Base-by-base conservation (phyloP, 2,888 invertebrate genomes). In the Capitulum mitella region DNA sequence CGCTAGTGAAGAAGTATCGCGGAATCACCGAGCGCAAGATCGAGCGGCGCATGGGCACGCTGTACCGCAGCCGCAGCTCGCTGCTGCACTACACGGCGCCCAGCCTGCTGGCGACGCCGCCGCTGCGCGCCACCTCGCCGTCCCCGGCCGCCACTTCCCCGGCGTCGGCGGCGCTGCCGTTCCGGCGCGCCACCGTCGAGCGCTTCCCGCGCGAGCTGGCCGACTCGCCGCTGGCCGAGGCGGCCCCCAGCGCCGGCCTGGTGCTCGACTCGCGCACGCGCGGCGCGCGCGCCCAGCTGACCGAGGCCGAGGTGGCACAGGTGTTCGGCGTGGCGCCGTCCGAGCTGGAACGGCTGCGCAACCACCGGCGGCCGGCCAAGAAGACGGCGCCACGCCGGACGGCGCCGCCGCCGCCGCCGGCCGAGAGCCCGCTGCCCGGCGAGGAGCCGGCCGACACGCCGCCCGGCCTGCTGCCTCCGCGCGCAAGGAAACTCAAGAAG, bases 181-280 rank as follows among this genome's bases (percentile, higher is more conserved):
- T 70, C 70, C 70, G 22, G 16, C 37, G 70, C 37, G 70, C 37
- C 37, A 70, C 70, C 37, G 40, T 40, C 37, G 70, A 70, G 40
- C 70, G 70, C 22, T 70, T 70, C 70, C 22, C 40, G 40, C 29
- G 14, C 70, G 70, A 70, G 70, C 70, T 70, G 37, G 40, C 70
- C 37, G 70, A 10, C 70, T 70, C 70, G 40, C 70, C 70, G 40
- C 70, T 70, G 37, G 70, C 37, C 26, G 70, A 70, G 58, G 29
- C 58, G 29, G 29, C 29, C 29, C 43, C 43, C 43, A 12, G n/a
- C 58, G n/a, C n/a, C 58, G n/a, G 58, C 26, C 37, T 70, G 0
- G 70, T 70, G 70, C 70, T 70, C 26, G 70, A 40, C 70, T 70
- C 70, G 70, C 70, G 70, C 26, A 70, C 70, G 22, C 70, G 70